phyloP scores from a whole-genome alignment of 2,113 vertebrate species.

The Lipophrys pholis region DNA sequence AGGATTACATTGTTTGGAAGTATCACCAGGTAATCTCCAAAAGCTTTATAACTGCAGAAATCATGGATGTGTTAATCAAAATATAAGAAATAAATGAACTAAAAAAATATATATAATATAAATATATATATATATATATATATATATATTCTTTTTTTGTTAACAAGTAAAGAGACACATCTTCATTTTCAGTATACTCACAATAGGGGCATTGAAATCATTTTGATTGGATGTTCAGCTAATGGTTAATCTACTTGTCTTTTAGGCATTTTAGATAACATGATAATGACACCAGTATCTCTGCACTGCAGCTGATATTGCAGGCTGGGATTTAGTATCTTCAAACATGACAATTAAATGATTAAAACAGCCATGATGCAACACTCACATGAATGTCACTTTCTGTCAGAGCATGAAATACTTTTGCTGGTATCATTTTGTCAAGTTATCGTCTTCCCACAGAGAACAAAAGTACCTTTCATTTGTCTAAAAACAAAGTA shows the following conservation, averaged over 20 bases:
- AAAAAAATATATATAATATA: too few relatives aligned
- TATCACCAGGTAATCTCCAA: too few relatives aligned
- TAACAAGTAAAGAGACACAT: background rate
- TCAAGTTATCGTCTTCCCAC: background rate
- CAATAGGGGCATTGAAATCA: background rate
- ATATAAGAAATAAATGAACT: too few relatives aligned
- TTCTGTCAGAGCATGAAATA: background rate
- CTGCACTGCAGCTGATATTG: background rate
- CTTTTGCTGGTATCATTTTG: background rate
- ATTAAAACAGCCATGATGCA: background rate
- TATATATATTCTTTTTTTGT: background rate
- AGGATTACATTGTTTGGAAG: too few relatives aligned
- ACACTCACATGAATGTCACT: background rate
- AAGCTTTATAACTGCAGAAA: too few relatives aligned
- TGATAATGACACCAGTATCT: background rate
- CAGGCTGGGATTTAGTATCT: constrained; percentile 1
- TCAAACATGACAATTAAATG: background rate
- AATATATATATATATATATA: too few relatives aligned
- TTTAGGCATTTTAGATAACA: background rate
- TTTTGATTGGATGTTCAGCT: background rate
- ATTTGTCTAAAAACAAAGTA: background rate
- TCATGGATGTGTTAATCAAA: too few relatives aligned
- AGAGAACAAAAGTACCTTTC: background rate
- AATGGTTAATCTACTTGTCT: background rate
- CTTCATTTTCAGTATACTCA: background rate